A percentile compares a stretch with the other conserved stretches of the same genome.
Evolutionary conservation across 2,797 vertebrate species (phyloP).

Genomic region (Notolepis coatsorum): DNA sequence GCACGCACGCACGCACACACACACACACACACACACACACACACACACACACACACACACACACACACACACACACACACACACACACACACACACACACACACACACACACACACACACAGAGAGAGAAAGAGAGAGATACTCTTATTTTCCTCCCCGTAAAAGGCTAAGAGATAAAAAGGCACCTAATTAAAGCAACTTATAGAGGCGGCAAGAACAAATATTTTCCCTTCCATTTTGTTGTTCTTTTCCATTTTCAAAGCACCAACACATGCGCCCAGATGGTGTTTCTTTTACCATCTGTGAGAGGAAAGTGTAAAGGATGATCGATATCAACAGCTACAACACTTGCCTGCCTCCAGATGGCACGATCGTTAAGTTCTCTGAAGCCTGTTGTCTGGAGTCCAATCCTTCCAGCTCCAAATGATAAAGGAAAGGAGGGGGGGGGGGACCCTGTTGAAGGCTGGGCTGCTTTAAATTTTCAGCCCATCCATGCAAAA

Average conservation of each 20-base stretch:
- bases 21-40: no score
- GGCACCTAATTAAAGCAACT: no score
- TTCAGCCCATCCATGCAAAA: conserved; percentile 24
- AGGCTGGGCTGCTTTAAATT: conserved; percentile 19
- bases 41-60: no score
- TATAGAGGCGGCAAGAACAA: conserved; percentile 26
- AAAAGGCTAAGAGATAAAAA: no score
- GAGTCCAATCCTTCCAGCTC: conserved; percentile 62
- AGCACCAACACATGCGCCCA: conserved; percentile 70
- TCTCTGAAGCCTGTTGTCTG: conserved; percentile 69
- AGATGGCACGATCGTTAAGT: conserved; percentile 79
- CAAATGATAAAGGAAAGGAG: conserved; percentile 41
- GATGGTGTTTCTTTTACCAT: conserved; percentile 69
- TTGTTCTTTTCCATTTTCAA: conserved; percentile 53
- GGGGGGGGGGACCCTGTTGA: conserved; percentile 8
- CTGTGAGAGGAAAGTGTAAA: conserved; percentile 67
- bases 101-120: no score
- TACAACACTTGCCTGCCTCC: conserved; percentile 69
- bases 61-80: not conserved
- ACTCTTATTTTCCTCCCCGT: no score
- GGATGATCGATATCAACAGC: conserved; percentile 76
- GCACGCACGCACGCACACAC: no score
- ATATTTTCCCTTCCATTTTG: conserved; percentile 40
- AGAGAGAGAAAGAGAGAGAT: no score
- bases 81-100: no score